Conservation (phyloP, 2,113 vertebrate species). For the Typhlomys cinereus region DNA sequence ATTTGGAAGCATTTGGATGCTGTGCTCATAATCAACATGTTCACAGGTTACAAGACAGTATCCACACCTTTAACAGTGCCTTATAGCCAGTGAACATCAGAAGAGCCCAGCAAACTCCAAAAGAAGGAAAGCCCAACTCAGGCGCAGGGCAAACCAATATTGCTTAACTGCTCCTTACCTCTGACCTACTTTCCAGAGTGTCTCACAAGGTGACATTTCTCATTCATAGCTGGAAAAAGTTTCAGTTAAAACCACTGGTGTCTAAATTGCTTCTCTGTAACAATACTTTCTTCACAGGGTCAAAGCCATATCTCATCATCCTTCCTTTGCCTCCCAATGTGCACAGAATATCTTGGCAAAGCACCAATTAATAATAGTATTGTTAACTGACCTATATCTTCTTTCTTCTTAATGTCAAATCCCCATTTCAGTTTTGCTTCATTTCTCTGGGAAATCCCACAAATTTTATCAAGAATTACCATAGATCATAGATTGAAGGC, state of each 20-base stretch:
- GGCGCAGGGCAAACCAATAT: neutral
- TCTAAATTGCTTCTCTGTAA: slow-evolving; percentile 63
- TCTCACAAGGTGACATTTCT: slow-evolving; percentile 53
- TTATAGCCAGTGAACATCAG: neutral
- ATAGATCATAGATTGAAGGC: neutral
- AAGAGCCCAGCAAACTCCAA: neutral
- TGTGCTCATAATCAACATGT: slow-evolving; percentile 36
- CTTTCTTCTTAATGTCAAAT: neutral
- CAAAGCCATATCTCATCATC: slow-evolving; percentile 37
- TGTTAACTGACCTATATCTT: slow-evolving; percentile 43
- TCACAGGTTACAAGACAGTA: neutral
- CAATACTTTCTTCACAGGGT: slow-evolving; percentile 44
- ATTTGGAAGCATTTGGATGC: slow-evolving; percentile 10
- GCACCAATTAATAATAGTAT: slow-evolving; percentile 35
- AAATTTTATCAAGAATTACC: neutral
- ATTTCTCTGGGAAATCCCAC: neutral
- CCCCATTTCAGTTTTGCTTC: neutral
- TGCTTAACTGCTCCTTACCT: neutral
- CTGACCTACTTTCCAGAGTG: slow-evolving; percentile 22
- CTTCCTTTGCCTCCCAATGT: slow-evolving; percentile 24
- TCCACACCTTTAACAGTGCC: slow-evolving; percentile 8
- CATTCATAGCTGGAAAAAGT: slow-evolving; percentile 50
- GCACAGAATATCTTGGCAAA: slow-evolving; percentile 41
- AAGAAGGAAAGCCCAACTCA: neutral
- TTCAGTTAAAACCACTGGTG: slow-evolving; percentile 25